A percentile compares a stretch with the other conserved stretches of the same genome.
phyloP scores from a whole-genome alignment of 2,113 vertebrate genomes.

The Maccullochella peelii region DNA sequence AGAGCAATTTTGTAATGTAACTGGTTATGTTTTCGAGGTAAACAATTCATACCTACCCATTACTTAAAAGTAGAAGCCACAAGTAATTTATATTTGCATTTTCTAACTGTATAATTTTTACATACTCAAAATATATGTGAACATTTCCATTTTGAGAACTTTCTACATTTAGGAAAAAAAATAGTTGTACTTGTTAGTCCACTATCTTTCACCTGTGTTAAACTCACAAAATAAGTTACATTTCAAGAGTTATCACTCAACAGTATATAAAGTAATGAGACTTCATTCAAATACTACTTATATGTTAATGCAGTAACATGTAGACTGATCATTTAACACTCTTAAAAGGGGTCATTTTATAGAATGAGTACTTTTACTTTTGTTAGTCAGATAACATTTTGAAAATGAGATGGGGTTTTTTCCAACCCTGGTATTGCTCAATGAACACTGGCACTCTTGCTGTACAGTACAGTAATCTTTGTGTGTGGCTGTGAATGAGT shows the following conservation, averaged over 20 bases:
- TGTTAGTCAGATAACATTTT: too few species aligned
- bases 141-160: neutral
- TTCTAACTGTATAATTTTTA: neutral
- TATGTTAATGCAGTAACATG: neutral
- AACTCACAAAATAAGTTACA: neutral
- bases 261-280: neutral
- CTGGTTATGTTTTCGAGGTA: neutral
- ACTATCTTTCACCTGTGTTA: neutral
- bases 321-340: neutral
- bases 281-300: neutral
- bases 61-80: neutral
- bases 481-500: slow-evolving; percentile 2
- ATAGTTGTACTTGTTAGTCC: neutral
- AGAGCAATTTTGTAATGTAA: neutral
- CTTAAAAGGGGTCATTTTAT: too few species aligned
- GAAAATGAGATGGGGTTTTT: neutral
- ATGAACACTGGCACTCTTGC: slow-evolving; percentile 1
- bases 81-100: neutral
- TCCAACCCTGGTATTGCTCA: neutral
- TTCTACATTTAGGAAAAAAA: neutral
- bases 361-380: neutral
- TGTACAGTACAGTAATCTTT: slow-evolving; percentile 38
- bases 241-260: neutral
- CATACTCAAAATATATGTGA: neutral
- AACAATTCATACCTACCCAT: neutral